Evolutionary conservation across 37 sponge, comb jelly and placozoan species (phyloP), one percentile per base, ranked within the genome.

Genomic region (Halichondria panicea): DNA sequence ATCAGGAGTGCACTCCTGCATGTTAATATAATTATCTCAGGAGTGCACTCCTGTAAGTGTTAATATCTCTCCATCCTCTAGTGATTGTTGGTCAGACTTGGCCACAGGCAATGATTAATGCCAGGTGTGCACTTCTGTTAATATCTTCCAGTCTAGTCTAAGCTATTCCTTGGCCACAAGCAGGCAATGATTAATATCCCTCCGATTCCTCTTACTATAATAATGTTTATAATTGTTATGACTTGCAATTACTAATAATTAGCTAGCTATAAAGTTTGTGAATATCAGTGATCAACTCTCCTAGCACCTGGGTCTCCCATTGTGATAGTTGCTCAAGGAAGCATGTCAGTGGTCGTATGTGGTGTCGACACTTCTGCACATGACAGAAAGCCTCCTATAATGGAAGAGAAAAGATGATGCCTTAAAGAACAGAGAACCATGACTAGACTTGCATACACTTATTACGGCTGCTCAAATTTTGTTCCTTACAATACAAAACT

Each of bases 281-380:
- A n/a, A 89, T 84, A 19, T 84, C 69, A 40, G 91, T 84, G 30
- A 60, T n/a, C 18, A 61, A 59, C 60, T 74, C 65, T 43, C 76
- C 81, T n/a, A 63, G 68, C 37, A 88, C 39, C 30, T 67, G 70
- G 19, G 57, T 59, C 66, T 92, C 96, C 87, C 90, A 92, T 41
- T 87, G 13, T 0, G 77, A 67, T 43, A 96, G 81, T 36, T 96
- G 96, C 0, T 77, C 59, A 33, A 92, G 54, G 63, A 91, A 92
- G 0, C 53, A 48, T 45, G 58, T 28, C 34, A 80, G 63, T 32
- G 93, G 93, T 35, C 74, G 55, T 22, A 92, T 73, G 41, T 84
- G 82, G 31, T 80, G 80, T 0, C 84, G 55, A 55, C 87, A 89
- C 31, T 63, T 53, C 53, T 40, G 37, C 33, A 87, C 72, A 74